These are phyloP conservation scores for Cuculus canorus DNA, from an alignment of 2,797 vertebrate genomes.

Conservation along the genomic window DNA sequence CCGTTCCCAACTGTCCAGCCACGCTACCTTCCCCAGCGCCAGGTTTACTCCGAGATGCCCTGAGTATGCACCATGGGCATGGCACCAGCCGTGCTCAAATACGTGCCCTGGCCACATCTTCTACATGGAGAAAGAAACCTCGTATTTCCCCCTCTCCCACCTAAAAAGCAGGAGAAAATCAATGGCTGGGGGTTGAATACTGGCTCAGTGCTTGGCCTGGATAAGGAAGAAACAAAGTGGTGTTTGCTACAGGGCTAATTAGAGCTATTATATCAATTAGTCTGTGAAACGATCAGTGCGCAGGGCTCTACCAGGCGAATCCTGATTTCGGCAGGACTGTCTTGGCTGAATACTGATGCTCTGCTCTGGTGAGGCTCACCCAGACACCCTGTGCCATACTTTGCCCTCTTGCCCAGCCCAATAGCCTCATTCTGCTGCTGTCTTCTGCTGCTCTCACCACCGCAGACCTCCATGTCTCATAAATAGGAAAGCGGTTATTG, in stretches of 20 bases:
- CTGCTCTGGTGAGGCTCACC: rapidly evolving
- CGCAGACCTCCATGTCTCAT: rapidly evolving
- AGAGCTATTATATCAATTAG: not conserved
- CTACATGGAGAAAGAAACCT: not conserved
- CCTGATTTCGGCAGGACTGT: rapidly evolving
- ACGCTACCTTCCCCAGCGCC: not conserved
- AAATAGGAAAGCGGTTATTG: rapidly evolving
- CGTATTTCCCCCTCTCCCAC: rapidly evolving
- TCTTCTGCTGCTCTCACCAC: rapidly evolving
- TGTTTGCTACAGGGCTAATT: not conserved
- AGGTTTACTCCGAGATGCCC: rapidly evolving
- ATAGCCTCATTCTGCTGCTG: not conserved
- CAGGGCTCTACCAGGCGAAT: not conserved
- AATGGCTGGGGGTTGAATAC: not conserved
- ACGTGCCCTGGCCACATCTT: rapidly evolving
- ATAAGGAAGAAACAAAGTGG: not conserved
- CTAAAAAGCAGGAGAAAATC: not conserved
- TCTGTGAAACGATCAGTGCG: not conserved
- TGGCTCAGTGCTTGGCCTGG: not conserved
- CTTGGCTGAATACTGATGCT: not conserved
- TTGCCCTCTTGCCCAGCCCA: not conserved
- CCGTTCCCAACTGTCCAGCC: not conserved
- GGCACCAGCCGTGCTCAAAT: not conserved
- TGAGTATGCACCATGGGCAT: rapidly evolving
- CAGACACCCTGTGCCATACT: rapidly evolving